Percentiles rank a stretch among this genome's conserved stretches.
Evolutionary conservation across 1,140 invertebrate genomes (phyloP).

Genomic region (Oryctes rhinoceros): DNA sequence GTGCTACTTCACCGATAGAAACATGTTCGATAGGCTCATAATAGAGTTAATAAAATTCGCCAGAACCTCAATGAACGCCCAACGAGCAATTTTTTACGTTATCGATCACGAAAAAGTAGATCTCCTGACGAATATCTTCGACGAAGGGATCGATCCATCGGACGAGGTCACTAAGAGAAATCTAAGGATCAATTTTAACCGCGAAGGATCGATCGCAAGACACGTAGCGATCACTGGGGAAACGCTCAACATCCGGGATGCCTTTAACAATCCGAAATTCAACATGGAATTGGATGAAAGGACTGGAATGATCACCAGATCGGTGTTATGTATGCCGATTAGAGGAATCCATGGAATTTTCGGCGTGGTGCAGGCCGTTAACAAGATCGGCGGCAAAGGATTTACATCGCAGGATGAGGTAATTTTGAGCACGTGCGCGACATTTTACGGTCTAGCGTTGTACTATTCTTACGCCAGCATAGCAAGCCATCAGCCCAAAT

Average conservation of each 20-base stretch:
- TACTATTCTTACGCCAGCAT: not conserved
- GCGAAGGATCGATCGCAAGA: slow-evolving; percentile 59
- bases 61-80: slow-evolving; percentile 62
- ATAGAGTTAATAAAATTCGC: slow-evolving; percentile 58
- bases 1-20: slow-evolving; percentile 62
- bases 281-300: slow-evolving; percentile 59
- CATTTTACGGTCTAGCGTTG: slow-evolving; percentile 39
- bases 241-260: slow-evolving; percentile 60
- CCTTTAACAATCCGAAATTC: slow-evolving; percentile 61
- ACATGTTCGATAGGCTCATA: slow-evolving; percentile 59
- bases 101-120: slow-evolving; percentile 57
- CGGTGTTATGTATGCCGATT: slow-evolving; percentile 62
- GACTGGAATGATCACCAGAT: slow-evolving; percentile 61
- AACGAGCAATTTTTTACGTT: slow-evolving; percentile 63
- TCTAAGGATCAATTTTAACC: slow-evolving; percentile 59
- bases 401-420: slow-evolving; percentile 42
- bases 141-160: slow-evolving; percentile 59
- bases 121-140: slow-evolving; percentile 62
- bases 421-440: slow-evolving; percentile 35
- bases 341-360: slow-evolving; percentile 61
- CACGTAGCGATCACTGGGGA: slow-evolving; percentile 59
- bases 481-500: not conserved
- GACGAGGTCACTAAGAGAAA: slow-evolving; percentile 57
- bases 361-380: slow-evolving; percentile 63
- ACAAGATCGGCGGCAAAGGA: slow-evolving; percentile 59